Conservation (phyloP, 1,140 invertebrate species). For the Hypothenemus hampei region DNA sequence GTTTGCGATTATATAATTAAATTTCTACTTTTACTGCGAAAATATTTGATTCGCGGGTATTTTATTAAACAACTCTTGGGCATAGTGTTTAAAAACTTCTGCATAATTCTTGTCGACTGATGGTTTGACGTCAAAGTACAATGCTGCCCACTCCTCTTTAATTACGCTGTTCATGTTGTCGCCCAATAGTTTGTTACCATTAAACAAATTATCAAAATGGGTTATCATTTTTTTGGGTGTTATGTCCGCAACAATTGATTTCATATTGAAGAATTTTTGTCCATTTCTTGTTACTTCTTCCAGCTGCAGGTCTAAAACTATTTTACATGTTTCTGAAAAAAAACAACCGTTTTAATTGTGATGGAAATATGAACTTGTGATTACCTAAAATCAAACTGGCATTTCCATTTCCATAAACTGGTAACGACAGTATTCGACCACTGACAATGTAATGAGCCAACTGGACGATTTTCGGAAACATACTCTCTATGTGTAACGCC, state of each 20-base stretch:
- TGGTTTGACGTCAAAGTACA: conserved; percentile 43
- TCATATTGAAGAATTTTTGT: conserved; percentile 20
- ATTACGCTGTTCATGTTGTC: conserved; percentile 46
- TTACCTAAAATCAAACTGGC: conserved; percentile 17
- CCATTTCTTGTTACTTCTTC: conserved; percentile 16
- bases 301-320: conserved; percentile 2
- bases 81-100: background rate
- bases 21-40: too few relatives aligned
- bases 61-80: conserved; percentile 9
- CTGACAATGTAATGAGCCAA: conserved; percentile 23
- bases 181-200: conserved; percentile 46
- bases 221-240: conserved; percentile 25
- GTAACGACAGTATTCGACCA: conserved; percentile 28
- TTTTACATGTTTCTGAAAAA: conserved; percentile 18
- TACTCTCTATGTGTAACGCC: conserved; percentile 1
- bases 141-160: conserved; percentile 47
- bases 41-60: conserved; percentile 24
- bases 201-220: conserved; percentile 47
- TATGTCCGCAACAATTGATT: background rate
- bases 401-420: conserved; percentile 25
- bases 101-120: conserved; percentile 5
- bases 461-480: conserved; percentile 17
- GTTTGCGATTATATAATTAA: too few relatives aligned
- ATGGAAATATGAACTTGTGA: too few relatives aligned
- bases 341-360: conserved; percentile 1